phyloP scores from a whole-genome alignment of 1,140 invertebrate genomes.

The Pseudachorutes palmiensis region DNA sequence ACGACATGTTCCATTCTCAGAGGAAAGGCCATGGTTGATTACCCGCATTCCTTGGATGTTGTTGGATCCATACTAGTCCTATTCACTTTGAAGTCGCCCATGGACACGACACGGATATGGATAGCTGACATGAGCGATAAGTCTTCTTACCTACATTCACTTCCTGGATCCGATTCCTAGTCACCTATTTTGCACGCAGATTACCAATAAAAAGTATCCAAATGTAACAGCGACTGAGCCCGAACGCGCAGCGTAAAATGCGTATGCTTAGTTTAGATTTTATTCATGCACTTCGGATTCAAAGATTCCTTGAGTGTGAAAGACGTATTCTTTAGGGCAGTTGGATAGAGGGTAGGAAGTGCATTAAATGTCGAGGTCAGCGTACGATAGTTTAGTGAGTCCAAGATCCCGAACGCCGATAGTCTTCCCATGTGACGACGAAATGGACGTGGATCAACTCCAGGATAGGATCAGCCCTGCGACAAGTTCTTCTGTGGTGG shows the following conservation, averaged over 20 bases:
- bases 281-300: neutral
- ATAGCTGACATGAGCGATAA: no score
- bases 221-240: neutral
- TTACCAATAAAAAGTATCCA: neutral
- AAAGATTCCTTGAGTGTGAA: neutral
- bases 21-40: no score
- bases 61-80: no score
- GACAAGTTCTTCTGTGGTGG: no score
- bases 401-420: conserved; percentile 37
- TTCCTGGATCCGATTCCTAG: neutral
- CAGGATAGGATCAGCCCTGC: no score
- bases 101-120: no score
- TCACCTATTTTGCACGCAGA: neutral
- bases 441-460: conserved; percentile 20
- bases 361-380: conserved; percentile 20
- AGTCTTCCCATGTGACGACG: conserved; percentile 23
- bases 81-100: no score
- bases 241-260: no score
- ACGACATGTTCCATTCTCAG: no score
- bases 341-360: no score
- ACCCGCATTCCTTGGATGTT: no score
- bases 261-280: no score
- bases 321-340: neutral
- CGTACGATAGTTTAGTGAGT: conserved; percentile 33
- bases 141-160: conserved; percentile 1